phyloP scores from a whole-genome alignment of 2,888 invertebrate genomes.

The Ceriagrion tenellum region DNA sequence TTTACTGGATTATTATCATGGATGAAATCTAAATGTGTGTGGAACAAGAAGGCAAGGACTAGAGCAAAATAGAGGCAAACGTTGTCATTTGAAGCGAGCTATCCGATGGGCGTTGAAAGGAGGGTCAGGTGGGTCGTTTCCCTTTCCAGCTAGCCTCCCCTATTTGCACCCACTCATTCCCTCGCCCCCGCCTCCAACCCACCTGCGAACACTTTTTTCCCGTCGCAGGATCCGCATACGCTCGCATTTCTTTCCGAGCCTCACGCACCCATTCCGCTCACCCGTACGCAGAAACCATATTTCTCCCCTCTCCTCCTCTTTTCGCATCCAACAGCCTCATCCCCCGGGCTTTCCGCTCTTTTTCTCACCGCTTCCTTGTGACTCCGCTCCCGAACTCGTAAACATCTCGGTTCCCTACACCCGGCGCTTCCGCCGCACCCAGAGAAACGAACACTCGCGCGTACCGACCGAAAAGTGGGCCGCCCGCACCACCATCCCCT shows the following conservation, averaged over 20 bases:
- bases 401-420: conserved; percentile 50
- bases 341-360: not conserved
- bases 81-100: too few relatives aligned
- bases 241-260: not conserved
- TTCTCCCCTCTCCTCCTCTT: conserved; percentile 3
- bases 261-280: not conserved
- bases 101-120: too few relatives aligned
- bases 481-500: not conserved
- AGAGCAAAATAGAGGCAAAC: not conserved
- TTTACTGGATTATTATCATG: too few relatives aligned
- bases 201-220: not conserved
- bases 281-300: conserved; percentile 42
- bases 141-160: not conserved
- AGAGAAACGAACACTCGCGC: not conserved
- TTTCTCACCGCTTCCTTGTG: conserved; percentile 28
- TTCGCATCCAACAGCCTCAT: not conserved
- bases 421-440: not conserved
- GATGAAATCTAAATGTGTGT: too few relatives aligned
- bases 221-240: not conserved
- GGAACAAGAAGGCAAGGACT: not conserved
- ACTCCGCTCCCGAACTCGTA: conserved; percentile 18
- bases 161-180: too few relatives aligned
- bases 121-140: too few relatives aligned
- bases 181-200: not conserved
- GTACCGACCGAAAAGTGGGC: not conserved